These are phyloP conservation scores for Ophioninae sp. DNA, from an alignment of 2,888 invertebrate genomes.

Conservation along the genomic window DNA sequence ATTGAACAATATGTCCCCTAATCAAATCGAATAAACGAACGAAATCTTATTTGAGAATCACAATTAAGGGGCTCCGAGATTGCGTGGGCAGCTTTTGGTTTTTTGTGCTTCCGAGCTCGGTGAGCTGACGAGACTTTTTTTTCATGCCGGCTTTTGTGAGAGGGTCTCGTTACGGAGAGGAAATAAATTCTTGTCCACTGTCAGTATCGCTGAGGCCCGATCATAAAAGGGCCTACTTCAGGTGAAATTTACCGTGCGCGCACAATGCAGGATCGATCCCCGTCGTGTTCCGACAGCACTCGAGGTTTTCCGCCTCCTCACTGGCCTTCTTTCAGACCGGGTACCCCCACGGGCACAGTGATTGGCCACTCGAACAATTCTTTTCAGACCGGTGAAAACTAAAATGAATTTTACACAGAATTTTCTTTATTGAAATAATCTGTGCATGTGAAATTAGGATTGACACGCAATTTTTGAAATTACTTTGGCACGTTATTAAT, in stretches of 20 bases:
- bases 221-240: conserved; percentile 13
- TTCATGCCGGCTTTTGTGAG: background rate
- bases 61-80: too few species aligned
- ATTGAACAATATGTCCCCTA: too few species aligned
- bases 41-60: too few species aligned
- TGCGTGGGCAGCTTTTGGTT: too few species aligned
- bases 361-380: conserved; percentile 8
- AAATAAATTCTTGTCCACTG: conserved; percentile 13
- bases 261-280: conserved; percentile 11
- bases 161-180: background rate
- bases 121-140: background rate
- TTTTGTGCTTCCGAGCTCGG: conserved; percentile 2
- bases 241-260: background rate
- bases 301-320: background rate
- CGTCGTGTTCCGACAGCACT: conserved; percentile 30
- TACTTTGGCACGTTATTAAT: too few species aligned
- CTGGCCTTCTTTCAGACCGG: background rate
- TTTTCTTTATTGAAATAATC: too few species aligned
- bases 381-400: too few species aligned
- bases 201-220: conserved; percentile 2
- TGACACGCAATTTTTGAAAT: too few species aligned
- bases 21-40: too few species aligned
- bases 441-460: too few species aligned
- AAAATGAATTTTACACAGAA: too few species aligned
- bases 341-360: background rate